Evolutionary conservation across 2,888 invertebrate species (phyloP), one percentile per base, ranked within the genome.

Genomic region (Chrysolina haemoptera): DNA sequence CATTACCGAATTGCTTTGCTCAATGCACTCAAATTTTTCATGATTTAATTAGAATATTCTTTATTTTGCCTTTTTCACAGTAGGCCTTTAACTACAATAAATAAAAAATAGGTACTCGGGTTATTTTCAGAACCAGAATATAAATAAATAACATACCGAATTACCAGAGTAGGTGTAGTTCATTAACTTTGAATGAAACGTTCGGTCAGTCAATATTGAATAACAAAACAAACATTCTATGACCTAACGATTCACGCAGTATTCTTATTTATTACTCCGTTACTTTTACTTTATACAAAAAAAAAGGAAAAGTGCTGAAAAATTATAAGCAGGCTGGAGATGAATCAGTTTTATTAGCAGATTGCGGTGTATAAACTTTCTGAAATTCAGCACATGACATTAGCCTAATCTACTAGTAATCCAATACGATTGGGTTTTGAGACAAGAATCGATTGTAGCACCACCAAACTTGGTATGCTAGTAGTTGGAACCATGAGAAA

Each of bases 261-360:
- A 9, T n/a, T 11, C 27, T 35, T 22, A 59, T 59, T 59, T 59
- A 22, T 35, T 59, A 59, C 27, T n/a, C 16, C 27, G 22, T 14
- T 22, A 59, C 59, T 59, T 35, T 59, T 35, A 22, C 59, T 59
- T 59, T n/a, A n/a, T 27, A 27, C n/a, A 18, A 27, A n/a, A 35
- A 10, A 10, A 27, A n/a, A 59, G 14, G 11, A 3, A n/a, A 4
- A 12, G 59, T 27, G 59, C 22, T 27, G 59, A 59, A 59, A 27
- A 27, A n/a, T 27, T 35, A 27, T 59, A 27, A 59, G 18, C 53
- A 53, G 53, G 14, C 8, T 35, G 1, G 46, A 46, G n/a, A 46
- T 46, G 4, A 46, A 46, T 46, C 46, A 14, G 6, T 59, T 59
- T n/a, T 27, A 27, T 59, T 59, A 35, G 22, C 14, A n/a, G 9